A percentile compares a stretch with the other conserved stretches of the same genome.
Conservation (phyloP, 2,113 vertebrate genomes). For the Benitochromis conjunctus region DNA sequence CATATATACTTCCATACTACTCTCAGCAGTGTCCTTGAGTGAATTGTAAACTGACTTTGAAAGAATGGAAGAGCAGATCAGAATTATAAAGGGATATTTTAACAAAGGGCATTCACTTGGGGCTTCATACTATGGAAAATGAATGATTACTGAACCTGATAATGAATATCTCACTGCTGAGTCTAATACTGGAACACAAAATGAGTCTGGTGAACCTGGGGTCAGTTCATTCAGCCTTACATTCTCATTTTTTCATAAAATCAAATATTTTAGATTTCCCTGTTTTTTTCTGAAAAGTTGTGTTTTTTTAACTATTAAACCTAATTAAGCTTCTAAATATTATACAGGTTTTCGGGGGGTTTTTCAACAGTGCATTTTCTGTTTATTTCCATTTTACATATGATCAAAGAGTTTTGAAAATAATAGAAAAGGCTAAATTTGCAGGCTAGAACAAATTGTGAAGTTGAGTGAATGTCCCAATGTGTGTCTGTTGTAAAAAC, state of each 20-base stretch:
- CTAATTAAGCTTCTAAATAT: background rate
- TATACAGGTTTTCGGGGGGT: rapidly evolving
- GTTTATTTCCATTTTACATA: background rate
- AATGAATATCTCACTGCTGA: background rate
- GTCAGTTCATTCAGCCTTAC: rapidly evolving
- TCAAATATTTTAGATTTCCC: rapidly evolving
- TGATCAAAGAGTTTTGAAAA: background rate
- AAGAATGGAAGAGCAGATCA: background rate
- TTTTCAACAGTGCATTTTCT: background rate
- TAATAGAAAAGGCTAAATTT: background rate
- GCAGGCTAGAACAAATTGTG: background rate
- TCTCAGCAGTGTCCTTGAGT: rapidly evolving
- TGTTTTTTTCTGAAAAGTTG: background rate
- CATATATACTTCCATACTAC: background rate
- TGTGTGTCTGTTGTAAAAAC: background rate
- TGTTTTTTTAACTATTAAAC: background rate
- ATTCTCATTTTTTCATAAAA: rapidly evolving
- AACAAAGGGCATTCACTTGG: background rate
- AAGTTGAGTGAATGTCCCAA: background rate
- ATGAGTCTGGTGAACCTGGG: background rate
- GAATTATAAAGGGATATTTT: background rate
- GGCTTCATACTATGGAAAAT: rapidly evolving
- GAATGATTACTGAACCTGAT: rapidly evolving
- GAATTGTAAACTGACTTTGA: rapidly evolving
- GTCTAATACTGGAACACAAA: background rate